These are phyloP conservation scores for Dinocampus coccinellae DNA, from an alignment of 2,888 invertebrate species.

Conservation along the genomic window DNA sequence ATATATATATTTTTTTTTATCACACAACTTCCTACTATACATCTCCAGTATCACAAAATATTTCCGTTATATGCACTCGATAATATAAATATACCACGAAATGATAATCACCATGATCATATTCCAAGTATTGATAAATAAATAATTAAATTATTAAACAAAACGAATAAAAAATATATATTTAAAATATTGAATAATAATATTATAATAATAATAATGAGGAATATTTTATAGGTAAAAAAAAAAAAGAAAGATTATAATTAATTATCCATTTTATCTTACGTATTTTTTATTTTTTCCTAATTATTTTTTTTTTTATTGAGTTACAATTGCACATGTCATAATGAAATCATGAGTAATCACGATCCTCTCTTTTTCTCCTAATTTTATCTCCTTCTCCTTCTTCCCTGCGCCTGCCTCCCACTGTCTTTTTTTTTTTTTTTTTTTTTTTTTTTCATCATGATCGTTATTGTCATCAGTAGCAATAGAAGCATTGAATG, in stretches of 20 bases:
- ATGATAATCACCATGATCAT: constrained; percentile 6
- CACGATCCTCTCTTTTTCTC: constrained; percentile 35
- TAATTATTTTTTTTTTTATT: neutral
- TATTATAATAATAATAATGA: neutral
- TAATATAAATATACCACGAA: constrained; percentile 9
- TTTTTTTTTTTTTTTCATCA: neutral
- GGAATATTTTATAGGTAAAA: no score
- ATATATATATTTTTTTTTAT: constrained; percentile 2
- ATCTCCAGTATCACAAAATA: neutral
- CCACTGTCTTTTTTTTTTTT: no score
- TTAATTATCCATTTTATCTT: no score
- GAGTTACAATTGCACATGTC: constrained; percentile 50
- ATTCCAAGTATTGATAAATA: neutral
- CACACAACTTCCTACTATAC: no score
- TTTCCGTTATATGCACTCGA: neutral
- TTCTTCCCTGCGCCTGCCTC: neutral
- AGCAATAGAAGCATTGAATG: neutral
- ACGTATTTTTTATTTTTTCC: neutral
- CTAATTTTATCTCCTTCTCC: no score
- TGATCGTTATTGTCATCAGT: no score
- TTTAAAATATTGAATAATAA: no score
- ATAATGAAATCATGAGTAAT: constrained; percentile 65
- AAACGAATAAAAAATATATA: neutral
- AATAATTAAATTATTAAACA: neutral
- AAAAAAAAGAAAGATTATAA: no score